These are phyloP conservation scores for Sardinella longiceps DNA, from an alignment of 2,797 vertebrate genomes.

Conservation along the genomic window DNA sequence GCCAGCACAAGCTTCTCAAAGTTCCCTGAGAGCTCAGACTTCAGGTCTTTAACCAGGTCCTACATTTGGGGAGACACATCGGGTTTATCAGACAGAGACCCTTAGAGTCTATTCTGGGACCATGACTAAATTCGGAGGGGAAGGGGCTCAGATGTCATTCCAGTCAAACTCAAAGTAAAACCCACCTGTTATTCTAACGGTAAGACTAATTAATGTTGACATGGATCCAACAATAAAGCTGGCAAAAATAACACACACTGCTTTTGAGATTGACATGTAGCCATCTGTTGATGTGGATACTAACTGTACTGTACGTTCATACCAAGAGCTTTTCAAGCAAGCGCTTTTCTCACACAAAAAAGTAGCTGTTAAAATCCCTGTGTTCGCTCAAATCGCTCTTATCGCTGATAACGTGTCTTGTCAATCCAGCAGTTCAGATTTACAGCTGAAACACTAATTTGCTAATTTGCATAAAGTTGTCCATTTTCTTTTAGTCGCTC, in stretches of 20 bases:
- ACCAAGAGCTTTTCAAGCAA: too few relatives aligned
- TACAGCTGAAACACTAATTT: too few relatives aligned
- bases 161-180: slow-evolving; percentile 1
- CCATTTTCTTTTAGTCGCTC: too few relatives aligned
- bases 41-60: slow-evolving; percentile 96
- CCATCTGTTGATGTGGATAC: too few relatives aligned
- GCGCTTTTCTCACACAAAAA: too few relatives aligned
- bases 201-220: background rate
- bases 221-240: background rate
- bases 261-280: background rate
- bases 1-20: slow-evolving; percentile 92
- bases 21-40: slow-evolving; percentile 95
- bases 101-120: background rate
- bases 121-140: background rate
- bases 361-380: too few relatives aligned
- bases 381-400: too few relatives aligned
- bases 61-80: slow-evolving; percentile 56
- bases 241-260: background rate
- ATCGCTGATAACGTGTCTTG: too few relatives aligned
- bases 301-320: too few relatives aligned
- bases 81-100: slow-evolving; percentile 8
- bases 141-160: background rate
- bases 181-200: slow-evolving; percentile 10
- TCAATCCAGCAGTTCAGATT: too few relatives aligned
- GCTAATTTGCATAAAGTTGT: too few relatives aligned